phyloP scores from a whole-genome alignment of 1,140 invertebrate genomes.

The Aphidius gifuensis region DNA sequence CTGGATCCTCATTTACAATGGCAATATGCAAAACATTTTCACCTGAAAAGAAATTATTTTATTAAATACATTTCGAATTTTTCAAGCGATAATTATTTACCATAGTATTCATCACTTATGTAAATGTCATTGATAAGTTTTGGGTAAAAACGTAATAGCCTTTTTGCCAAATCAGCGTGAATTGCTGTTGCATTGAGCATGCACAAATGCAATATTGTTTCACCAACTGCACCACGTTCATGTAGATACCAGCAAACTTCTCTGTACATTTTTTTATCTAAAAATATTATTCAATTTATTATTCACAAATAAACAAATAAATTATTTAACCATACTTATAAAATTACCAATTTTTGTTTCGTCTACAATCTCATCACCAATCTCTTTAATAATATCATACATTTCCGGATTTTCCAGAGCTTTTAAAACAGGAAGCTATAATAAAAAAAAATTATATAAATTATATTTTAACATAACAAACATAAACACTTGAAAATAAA shows the following conservation, averaged over 20 bases:
- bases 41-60: constrained; percentile 52
- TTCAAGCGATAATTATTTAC: constrained; percentile 52
- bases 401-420: constrained; percentile 79
- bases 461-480: no score
- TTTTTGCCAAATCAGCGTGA: constrained; percentile 89
- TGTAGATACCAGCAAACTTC: constrained; percentile 91
- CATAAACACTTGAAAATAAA: no score
- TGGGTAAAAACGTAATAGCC: constrained; percentile 87
- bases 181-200: constrained; percentile 86
- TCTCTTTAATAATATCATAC: constrained; percentile 75
- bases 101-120: constrained; percentile 94
- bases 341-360: constrained; percentile 47
- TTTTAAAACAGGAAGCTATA: constrained; percentile 67
- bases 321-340: no score
- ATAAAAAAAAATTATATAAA: constrained; percentile 3
- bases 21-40: constrained; percentile 93
- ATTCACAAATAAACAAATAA: no score
- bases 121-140: constrained; percentile 96
- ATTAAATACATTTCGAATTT: not conserved
- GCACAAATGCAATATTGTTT: constrained; percentile 92
- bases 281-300: no score
- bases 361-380: constrained; percentile 39
- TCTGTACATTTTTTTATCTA: constrained; percentile 69
- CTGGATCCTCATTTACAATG: constrained; percentile 96
- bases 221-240: constrained; percentile 91